Conservation (phyloP, 2,113 vertebrate species). For the Gopherus flavomarginatus region DNA sequence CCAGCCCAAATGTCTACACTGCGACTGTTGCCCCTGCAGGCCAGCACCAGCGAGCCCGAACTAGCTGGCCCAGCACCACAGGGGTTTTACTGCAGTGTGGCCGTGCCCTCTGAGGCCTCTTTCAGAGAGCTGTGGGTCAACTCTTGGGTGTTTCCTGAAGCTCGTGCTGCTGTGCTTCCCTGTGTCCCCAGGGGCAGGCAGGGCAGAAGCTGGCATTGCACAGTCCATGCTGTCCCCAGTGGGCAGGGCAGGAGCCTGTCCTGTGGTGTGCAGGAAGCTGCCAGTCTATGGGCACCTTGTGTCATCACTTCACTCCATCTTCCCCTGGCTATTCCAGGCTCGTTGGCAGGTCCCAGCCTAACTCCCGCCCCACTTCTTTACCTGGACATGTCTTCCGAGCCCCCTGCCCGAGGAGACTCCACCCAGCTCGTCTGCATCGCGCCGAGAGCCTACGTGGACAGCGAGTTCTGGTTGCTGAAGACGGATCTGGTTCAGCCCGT, state of each 20-base stretch:
- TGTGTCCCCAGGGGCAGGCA: not conserved
- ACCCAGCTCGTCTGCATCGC: not conserved
- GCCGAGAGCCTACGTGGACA: rapidly evolving
- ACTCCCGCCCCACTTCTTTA: not conserved
- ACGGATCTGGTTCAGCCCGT: rapidly evolving
- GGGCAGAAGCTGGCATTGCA: not conserved
- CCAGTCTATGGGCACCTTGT: not conserved
- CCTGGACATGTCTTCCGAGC: not conserved
- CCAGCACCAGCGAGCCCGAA: too few relatives aligned
- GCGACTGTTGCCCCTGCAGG: not conserved
- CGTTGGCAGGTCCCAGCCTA: not conserved
- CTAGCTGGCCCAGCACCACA: not conserved
- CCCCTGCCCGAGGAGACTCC: not conserved
- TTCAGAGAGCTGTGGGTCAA: not conserved
- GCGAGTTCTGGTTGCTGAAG: not conserved
- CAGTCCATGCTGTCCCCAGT: not conserved
- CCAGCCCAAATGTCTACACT: not conserved
- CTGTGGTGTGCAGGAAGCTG: not conserved
- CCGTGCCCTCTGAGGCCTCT: not conserved
- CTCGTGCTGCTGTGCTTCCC: not conserved
- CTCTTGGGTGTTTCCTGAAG: not conserved
- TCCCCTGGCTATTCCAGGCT: not conserved
- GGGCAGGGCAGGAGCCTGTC: not conserved
- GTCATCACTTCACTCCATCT: not conserved
- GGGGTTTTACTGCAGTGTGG: not conserved